A percentile compares a stretch with the other conserved stretches of the same genome.
phyloP scores from a whole-genome alignment of 2,113 vertebrate species.

The Tragelaphus scriptus region DNA sequence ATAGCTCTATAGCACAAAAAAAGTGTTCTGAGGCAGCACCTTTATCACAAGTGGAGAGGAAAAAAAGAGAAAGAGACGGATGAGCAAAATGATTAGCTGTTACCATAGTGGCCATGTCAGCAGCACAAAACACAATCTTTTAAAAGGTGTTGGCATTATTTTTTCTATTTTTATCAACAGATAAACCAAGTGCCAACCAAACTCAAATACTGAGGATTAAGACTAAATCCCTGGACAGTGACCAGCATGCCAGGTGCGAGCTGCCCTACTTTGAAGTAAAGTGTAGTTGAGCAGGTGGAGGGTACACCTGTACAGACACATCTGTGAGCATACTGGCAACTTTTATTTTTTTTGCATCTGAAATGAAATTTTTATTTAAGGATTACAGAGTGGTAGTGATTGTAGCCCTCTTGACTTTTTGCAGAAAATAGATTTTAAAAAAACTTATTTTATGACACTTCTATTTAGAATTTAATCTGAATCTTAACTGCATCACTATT shows the following conservation, averaged over 20 bases:
- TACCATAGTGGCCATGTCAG: too few species aligned
- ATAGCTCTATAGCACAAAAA: rapidly evolving
- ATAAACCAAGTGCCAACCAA: neutral
- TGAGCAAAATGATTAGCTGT: neutral
- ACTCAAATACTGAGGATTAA: neutral
- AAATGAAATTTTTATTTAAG: neutral
- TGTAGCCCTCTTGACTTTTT: neutral
- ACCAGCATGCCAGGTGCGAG: neutral
- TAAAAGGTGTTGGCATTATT: neutral
- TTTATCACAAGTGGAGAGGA: neutral
- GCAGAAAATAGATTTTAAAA: neutral
- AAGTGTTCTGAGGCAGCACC: rapidly evolving
- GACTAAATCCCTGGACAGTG: neutral
- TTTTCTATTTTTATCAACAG: neutral
- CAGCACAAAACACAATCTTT: too few species aligned
- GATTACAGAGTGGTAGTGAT: neutral
- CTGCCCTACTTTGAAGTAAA: rapidly evolving
- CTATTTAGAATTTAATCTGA: neutral
- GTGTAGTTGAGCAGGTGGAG: rapidly evolving
- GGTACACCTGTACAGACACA: neutral
- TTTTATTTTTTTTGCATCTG: neutral
- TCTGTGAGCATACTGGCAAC: rapidly evolving
- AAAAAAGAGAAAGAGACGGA: rapidly evolving
- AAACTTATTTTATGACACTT: neutral
- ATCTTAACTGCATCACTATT: too few species aligned